Base-by-base conservation (phyloP, 2,888 invertebrate species). In the Papilio elwesi region DNA sequence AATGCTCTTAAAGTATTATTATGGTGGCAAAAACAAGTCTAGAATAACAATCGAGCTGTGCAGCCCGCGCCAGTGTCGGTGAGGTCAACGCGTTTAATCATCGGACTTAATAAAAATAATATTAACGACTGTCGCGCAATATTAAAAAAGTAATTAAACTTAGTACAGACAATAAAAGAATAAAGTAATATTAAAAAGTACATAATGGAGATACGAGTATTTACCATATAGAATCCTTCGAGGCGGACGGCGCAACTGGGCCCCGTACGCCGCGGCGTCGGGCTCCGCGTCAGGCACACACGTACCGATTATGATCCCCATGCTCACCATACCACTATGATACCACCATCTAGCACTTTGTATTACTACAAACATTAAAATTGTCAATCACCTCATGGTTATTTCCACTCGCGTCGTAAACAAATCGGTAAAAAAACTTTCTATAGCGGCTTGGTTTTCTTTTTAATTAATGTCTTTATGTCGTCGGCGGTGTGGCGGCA, bases 261-360 rank as follows among this genome's bases (percentile, higher is more conserved):
- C 87, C 51, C 91, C 93, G 82, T 93, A 93, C 62, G 91, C 91
- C 57, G 82, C 87, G 52, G 93, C 86, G 83, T 95, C 95, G 74
- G 94, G 94, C 85, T 96, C 95, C 70, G 95, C 95, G 81, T 95
- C 95, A 74, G 96, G 96, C 85, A 96, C 95, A 86, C 96, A 96
- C 70, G 96, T 96, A 80, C 96, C 96, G 78, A 96, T 95, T 79
- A 96, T 96, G 86, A 96, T 96, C 78, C 96, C 96, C 96, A 96
- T 96, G 80, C 77, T 85, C 84, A 84, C 87, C 87, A 86, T 88
- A 80, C 83, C 87, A 84, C 81, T 77, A 75, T 76, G 78, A 77
- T 76, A 79, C 78, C 78, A 77, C 76, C 78, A 72, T 75, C n/a
- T 36, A 36, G 43, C 70, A 71, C 70, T 43, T 10, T 38, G 12